Conservation (phyloP, 1,140 invertebrate species). For the Metopolophium dirhodum region DNA sequence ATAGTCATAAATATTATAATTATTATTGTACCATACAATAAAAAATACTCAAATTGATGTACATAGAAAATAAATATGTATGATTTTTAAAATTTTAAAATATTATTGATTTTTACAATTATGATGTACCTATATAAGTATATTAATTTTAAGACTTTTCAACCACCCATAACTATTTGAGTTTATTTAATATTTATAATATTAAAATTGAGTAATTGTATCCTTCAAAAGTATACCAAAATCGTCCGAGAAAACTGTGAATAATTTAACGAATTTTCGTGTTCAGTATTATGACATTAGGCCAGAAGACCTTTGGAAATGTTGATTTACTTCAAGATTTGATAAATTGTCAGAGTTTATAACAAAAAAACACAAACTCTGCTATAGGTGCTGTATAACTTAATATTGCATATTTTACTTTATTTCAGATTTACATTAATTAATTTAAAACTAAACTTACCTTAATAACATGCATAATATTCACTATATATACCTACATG, state of each 20-base stretch:
- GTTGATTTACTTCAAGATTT: background rate
- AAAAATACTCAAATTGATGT: background rate
- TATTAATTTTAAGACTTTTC: background rate
- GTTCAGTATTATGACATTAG: background rate
- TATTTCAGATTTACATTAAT: background rate
- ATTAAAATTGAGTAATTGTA: background rate
- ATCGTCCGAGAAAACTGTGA: background rate
- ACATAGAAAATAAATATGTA: too few species aligned
- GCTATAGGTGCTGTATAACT: background rate
- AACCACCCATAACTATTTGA: background rate
- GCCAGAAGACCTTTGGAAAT: background rate
- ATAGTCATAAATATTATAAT: too few species aligned
- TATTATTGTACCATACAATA: background rate
- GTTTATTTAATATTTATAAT: background rate
- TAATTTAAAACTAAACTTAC: background rate
- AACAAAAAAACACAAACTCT: background rate
- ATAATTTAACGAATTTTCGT: constrained; percentile 7
- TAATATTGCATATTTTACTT: background rate
- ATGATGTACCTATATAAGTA: background rate
- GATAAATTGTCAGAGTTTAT: background rate
- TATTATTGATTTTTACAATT: background rate
- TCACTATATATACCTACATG: too few species aligned
- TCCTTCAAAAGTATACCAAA: background rate
- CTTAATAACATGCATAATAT: background rate
- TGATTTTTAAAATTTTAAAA: too few species aligned